These are phyloP conservation scores for Hoplodrina ambigua DNA, from an alignment of 2,888 invertebrate genomes.

Conservation along the genomic window DNA sequence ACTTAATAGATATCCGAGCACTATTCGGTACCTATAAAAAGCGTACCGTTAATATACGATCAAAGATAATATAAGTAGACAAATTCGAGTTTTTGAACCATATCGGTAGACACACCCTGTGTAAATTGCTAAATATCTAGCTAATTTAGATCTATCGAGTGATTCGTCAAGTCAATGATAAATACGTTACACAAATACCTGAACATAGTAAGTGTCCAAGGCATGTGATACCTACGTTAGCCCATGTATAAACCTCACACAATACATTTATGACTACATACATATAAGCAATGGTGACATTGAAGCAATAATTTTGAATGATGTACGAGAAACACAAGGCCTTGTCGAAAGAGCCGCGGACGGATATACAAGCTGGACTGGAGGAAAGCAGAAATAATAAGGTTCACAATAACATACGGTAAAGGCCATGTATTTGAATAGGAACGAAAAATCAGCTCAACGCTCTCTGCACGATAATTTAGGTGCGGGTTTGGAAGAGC, in stretches of 20 bases:
- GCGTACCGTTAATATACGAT: constrained; percentile 37
- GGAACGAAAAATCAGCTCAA: constrained; percentile 44
- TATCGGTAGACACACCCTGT: constrained; percentile 44
- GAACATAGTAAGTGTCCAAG: constrained; percentile 18
- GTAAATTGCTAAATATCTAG: constrained; percentile 54
- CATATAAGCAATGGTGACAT: constrained; percentile 22
- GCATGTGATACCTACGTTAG: constrained; percentile 39
- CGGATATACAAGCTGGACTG: constrained; percentile 60
- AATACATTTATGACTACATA: constrained; percentile 27
- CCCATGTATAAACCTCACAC: constrained; percentile 56
- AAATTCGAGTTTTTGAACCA: constrained; percentile 55
- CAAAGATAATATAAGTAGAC: constrained; percentile 43
- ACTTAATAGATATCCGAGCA: constrained; percentile 49
- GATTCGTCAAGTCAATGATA: constrained; percentile 52
- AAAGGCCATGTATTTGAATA: constrained; percentile 43
- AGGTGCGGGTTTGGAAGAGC: constrained; percentile 90
- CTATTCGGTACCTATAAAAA: constrained; percentile 33
- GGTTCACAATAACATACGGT: constrained; percentile 20
- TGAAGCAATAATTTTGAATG: constrained; percentile 44
- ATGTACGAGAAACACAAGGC: constrained; percentile 26
- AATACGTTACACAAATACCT: constrained; percentile 34
- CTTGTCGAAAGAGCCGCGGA: constrained; percentile 50
- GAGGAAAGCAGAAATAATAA: constrained; percentile 45
- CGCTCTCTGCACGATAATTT: constrained; percentile 16
- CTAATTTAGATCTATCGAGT: constrained; percentile 55